phyloP scores from a whole-genome alignment of 2,888 invertebrate genomes.

The Drosophila flavopinicola region DNA sequence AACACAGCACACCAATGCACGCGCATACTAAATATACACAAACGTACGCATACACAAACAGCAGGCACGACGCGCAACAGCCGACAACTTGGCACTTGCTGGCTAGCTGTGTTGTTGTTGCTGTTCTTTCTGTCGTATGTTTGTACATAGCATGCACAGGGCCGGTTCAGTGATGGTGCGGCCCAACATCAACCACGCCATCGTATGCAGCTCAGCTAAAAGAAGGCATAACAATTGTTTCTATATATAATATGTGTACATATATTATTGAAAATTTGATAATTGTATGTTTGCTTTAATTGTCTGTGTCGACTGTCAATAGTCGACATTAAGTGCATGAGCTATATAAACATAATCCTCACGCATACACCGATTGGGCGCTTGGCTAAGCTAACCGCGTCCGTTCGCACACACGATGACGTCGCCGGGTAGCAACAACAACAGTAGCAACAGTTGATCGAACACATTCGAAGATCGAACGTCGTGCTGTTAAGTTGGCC shows the following conservation, averaged over 20 bases:
- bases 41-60: constrained; percentile 21
- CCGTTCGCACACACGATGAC: constrained; percentile 53
- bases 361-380: constrained; percentile 25
- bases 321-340: too few species aligned
- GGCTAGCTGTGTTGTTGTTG: constrained; percentile 53
- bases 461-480: constrained; percentile 72
- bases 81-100: constrained; percentile 75
- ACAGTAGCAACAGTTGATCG: constrained; percentile 65
- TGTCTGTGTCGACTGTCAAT: too few species aligned
- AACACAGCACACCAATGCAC: constrained; percentile 28
- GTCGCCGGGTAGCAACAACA: constrained; percentile 57
- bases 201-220: not conserved
- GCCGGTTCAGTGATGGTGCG: constrained; percentile 52
- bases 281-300: too few species aligned
- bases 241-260: too few species aligned
- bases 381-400: constrained; percentile 36
- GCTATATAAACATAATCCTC: too few species aligned
- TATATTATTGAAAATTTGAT: too few species aligned
- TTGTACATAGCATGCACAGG: constrained; percentile 45
- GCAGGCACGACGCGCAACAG: constrained; percentile 54
- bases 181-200: constrained; percentile 8
- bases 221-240: not conserved
- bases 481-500: constrained; percentile 71
- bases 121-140: constrained; percentile 47
- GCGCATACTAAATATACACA: constrained; percentile 19